Evolutionary conservation across 2,888 invertebrate species (phyloP).

Genomic region (Rotaria magnacalcarata): DNA sequence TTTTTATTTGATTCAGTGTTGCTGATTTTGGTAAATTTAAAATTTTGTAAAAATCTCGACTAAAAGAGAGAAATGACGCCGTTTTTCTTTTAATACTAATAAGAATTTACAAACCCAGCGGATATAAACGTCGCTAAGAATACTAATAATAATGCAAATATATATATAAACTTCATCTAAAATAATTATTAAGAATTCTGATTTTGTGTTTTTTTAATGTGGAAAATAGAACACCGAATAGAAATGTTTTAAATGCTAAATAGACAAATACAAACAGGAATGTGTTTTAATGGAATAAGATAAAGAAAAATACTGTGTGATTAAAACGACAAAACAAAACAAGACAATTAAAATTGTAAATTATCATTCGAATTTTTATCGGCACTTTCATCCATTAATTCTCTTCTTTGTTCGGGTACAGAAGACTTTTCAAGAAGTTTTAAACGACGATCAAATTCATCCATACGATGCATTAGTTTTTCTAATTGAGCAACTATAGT

Average conservation of each 20-base stretch:
- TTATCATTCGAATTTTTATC: background rate
- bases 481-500: background rate
- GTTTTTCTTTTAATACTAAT: background rate
- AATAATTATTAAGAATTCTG: background rate
- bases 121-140: background rate
- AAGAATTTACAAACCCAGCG: background rate
- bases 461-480: background rate
- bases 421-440: background rate
- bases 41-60: constrained; percentile 84
- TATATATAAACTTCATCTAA: background rate
- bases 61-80: background rate
- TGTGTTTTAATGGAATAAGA: no score
- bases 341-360: background rate
- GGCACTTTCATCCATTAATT: background rate
- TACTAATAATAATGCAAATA: background rate
- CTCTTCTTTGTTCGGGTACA: background rate
- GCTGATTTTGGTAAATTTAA: constrained; percentile 79
- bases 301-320: background rate
- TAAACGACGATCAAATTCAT: background rate
- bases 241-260: background rate
- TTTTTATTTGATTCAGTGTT: constrained; percentile 87
- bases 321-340: background rate
- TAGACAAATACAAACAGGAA: background rate
- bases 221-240: constrained; percentile 8
- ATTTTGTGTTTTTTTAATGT: background rate